These are phyloP conservation scores for Leptinotarsa tumamoca DNA, from an alignment of 2,888 invertebrate species.

Conservation along the genomic window DNA sequence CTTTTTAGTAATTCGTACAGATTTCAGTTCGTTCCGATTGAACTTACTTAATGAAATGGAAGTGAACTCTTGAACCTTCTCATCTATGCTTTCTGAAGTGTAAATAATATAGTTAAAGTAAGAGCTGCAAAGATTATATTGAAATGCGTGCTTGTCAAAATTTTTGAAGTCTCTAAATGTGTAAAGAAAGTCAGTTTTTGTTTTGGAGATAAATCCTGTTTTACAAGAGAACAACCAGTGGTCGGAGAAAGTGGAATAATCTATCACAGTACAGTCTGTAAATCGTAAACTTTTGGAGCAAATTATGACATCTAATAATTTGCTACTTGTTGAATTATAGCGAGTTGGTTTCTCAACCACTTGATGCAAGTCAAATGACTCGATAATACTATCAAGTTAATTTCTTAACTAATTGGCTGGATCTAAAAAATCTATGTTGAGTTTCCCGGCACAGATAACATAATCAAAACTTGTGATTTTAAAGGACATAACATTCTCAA, in stretches of 20 bases:
- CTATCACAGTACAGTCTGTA: neutral
- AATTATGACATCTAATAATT: neutral
- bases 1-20: slow-evolving; percentile 2
- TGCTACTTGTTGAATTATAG: neutral
- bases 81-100: neutral
- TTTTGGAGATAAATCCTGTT: neutral
- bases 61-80: neutral
- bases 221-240: neutral
- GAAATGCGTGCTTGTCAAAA: slow-evolving; percentile 5
- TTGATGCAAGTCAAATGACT: neutral
- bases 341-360: slow-evolving; percentile 4
- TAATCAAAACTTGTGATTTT: neutral
- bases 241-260: neutral
- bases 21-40: slow-evolving; percentile 3
- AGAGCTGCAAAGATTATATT: neutral
- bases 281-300: neutral
- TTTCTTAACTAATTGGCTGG: neutral
- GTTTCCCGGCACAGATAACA: neutral
- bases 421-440: neutral
- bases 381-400: neutral
- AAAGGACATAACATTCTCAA: neutral
- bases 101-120: slow-evolving; percentile 3
- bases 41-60: neutral
- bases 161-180: slow-evolving; percentile 3
- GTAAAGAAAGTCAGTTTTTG: slow-evolving; percentile 1